phyloP scores from a whole-genome alignment of 2,797 vertebrate species.

The Cichlasoma orientale region DNA sequence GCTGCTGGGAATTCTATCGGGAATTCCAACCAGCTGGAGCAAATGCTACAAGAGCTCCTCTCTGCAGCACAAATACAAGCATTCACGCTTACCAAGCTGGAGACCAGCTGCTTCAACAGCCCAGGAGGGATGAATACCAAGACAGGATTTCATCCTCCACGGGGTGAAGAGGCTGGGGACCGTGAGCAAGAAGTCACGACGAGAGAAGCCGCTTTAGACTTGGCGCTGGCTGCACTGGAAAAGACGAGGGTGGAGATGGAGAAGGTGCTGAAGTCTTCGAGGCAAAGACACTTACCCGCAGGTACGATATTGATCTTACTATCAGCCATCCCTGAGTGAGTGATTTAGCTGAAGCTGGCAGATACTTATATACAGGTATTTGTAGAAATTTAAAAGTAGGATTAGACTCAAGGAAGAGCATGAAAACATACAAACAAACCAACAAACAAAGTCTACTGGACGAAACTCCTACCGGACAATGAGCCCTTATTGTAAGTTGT shows the following conservation, averaged over 20 bases:
- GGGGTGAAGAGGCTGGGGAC: conserved; percentile 5
- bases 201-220: conserved; percentile 42
- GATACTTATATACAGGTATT: background rate
- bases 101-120: conserved; percentile 73
- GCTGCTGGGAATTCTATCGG: conserved; percentile 22
- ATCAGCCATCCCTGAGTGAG: background rate
- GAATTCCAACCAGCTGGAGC: conserved; percentile 58
- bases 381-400: background rate
- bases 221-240: conserved; percentile 69
- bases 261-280: conserved; percentile 66
- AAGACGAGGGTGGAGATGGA: conserved; percentile 74
- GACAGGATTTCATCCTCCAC: conserved; percentile 41
- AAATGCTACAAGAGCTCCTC: conserved; percentile 80
- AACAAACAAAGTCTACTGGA: background rate
- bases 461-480: background rate
- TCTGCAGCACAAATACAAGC: conserved; percentile 70
- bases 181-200: conserved; percentile 64
- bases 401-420: background rate
- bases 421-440: background rate
- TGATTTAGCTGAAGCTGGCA: background rate
- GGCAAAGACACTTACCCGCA: conserved; percentile 82
- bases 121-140: conserved; percentile 42
- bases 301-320: conserved; percentile 77
- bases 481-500: background rate
- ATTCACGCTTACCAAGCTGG: conserved; percentile 77